Base-by-base conservation (phyloP, 2,888 invertebrate genomes). In the Macrosoma leucophasiata region DNA sequence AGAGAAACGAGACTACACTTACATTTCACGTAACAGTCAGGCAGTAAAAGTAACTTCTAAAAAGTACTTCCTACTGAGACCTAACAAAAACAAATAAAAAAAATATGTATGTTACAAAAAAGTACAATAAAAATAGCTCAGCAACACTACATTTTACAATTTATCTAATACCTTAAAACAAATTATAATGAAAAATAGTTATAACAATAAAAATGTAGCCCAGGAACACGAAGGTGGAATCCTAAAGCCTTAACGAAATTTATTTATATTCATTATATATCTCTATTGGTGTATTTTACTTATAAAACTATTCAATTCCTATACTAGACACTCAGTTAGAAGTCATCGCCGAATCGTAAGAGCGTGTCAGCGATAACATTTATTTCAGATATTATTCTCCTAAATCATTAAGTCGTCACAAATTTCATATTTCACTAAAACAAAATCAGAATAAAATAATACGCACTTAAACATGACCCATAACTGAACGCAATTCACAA, bases 301-400 rank as follows among this genome's bases (percentile, higher is more conserved):
- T 64, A 68, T 78, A 81, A 79, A 54, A 57, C 77, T 78, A 81
- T 67, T 82, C 81, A 84, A 82, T 82, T 84, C 82, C 82, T 81
- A 82, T 61, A 56, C 72, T 78, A 76, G 58, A 62, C 64, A 62
- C 62, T 63, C 64, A 52, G 29, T 40, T 27, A 39, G 39, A 30
- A 25, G 17, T 29, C 17, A 27, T 17, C 32, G 19, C 29, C 30
- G 29, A 13, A 8, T 7, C 2, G 29, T 30, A 29, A 6, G 8
- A 18, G 8, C n/a, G 32, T 12, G 28, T 23, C 22, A 12, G 18
- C 22, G 12, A 21, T 23, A 14, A 7, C n/a, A n/a, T n/a, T n/a
- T n/a, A n/a, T n/a, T n/a, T n/a, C n/a, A n/a, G n/a, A n/a, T n/a
- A n/a, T n/a, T n/a, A n/a, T n/a, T n/a, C n/a, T n/a, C n/a, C n/a